A percentile compares a stretch with the other conserved stretches of the same genome.
Conservation (phyloP, 2,797 vertebrate genomes). For the Poeciliopsis gracilis region DNA sequence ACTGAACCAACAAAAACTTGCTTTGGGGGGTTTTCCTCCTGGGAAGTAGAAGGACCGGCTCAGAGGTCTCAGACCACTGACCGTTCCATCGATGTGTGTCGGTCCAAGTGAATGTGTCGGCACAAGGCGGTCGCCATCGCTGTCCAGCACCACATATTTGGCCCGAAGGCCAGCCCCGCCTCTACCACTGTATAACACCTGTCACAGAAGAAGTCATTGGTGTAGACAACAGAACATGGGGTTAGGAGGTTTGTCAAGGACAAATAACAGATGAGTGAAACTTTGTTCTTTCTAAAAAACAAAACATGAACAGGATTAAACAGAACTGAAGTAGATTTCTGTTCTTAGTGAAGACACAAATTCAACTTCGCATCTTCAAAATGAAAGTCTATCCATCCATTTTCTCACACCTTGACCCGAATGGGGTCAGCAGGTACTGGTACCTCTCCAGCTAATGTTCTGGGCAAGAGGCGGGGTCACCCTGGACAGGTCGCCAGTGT, state of each 20-base stretch:
- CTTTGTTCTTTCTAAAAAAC: not conserved
- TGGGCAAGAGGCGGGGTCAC: too few species aligned
- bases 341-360: not conserved
- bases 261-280: not conserved
- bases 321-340: not conserved
- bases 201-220: not conserved
- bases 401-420: too few species aligned
- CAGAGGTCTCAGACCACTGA: constrained; percentile 62
- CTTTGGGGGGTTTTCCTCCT: constrained; percentile 71
- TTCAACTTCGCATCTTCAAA: too few species aligned
- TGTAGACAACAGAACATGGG: not conserved
- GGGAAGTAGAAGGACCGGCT: constrained; percentile 82
- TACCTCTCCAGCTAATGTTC: too few species aligned
- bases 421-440: too few species aligned
- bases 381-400: too few species aligned
- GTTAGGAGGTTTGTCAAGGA: not conserved
- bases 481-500: too few species aligned
- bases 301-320: not conserved
- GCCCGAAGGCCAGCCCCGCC: constrained; percentile 70
- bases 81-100: constrained; percentile 62
- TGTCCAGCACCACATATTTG: constrained; percentile 86
- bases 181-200: constrained; percentile 64
- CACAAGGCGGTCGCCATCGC: constrained; percentile 61
- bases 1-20: constrained; percentile 87
- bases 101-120: constrained; percentile 75